A percentile compares a stretch with the other conserved stretches of the same genome.
Evolutionary conservation across 2,113 vertebrate species (phyloP).

Genomic region (Apteryx mantelli): DNA sequence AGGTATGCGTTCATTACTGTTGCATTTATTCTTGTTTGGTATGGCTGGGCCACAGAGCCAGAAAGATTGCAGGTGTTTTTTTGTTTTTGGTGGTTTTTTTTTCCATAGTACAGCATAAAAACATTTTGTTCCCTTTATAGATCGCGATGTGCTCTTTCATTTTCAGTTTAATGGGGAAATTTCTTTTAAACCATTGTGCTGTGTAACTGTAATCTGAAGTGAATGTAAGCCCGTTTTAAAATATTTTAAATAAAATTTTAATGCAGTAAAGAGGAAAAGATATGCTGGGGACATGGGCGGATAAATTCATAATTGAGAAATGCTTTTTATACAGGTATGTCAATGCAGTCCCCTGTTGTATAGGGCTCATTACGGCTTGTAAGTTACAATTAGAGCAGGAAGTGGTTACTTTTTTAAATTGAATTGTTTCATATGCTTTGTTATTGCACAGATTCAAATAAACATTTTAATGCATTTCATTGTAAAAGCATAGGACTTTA

Average conservation of each 20-base stretch:
- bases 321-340: not conserved
- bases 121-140: not conserved
- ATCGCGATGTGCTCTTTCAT: not conserved
- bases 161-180: not conserved
- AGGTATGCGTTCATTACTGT: constrained; percentile 81
- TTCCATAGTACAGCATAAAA: not conserved
- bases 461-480: constrained; percentile 1
- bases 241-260: not conserved
- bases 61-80: not conserved
- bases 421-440: not conserved
- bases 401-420: not conserved
- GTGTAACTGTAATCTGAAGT: not conserved
- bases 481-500: constrained; percentile 34
- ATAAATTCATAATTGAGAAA: not conserved
- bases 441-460: not conserved
- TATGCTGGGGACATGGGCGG: not conserved
- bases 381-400: not conserved
- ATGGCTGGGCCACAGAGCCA: not conserved
- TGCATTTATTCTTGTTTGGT: not conserved
- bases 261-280: not conserved
- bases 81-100: not conserved
- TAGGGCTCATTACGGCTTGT: not conserved
- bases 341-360: not conserved
- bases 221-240: not conserved
- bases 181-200: not conserved